Base-by-base conservation (phyloP, 2,113 vertebrate genomes). In the Corythornis vintsioides region DNA sequence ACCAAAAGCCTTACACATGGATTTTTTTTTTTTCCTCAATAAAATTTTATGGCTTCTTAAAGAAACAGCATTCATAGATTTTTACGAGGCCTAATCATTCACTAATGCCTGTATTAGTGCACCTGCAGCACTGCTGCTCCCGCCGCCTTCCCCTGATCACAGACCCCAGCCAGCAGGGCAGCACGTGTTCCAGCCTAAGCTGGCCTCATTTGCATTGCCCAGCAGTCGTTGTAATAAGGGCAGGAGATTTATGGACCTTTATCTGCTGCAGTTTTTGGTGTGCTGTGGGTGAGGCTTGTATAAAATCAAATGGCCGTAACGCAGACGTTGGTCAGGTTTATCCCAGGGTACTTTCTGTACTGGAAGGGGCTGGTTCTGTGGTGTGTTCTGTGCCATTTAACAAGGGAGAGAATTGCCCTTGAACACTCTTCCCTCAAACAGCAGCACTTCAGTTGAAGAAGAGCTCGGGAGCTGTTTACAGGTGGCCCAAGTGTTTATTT, bases 41-140 rank as follows among this genome's bases (percentile, higher is more conserved):
- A 96, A 97, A 90, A 70, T 84, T 88, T 94, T 95, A 96, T 85
- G 61, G 91, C 97, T 95, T 92, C 88, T 86, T 89, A 86, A 95
- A 96, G 96, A 96, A 92, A 96, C 91, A 65, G 78, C 75, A 76
- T 97, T 97, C 95, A 96, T 95, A 96, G 79, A 90, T 79, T 92
- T 91, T 91, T 86, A 82, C 42, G 90, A 83, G 72, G 80, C 76
- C 95, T 97, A 97, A 97, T 97, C 95, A 97, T 85, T 92, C 89
- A 88, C 89, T 97, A 97, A 97, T 97, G 96, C 97, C 91, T 88
- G 38, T 96, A 95, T 92, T 89, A 95, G 96, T 96, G 97, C 98
- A 98, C 97, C 97, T 98, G 98, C 96, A 97, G 96, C 96, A 89
- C 90, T 38, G 38, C 38, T 38, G 38, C 38, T 38, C 38, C 38